Conservation (phyloP, 2,797 vertebrate species). For the Orientallactaga sibirica region DNA sequence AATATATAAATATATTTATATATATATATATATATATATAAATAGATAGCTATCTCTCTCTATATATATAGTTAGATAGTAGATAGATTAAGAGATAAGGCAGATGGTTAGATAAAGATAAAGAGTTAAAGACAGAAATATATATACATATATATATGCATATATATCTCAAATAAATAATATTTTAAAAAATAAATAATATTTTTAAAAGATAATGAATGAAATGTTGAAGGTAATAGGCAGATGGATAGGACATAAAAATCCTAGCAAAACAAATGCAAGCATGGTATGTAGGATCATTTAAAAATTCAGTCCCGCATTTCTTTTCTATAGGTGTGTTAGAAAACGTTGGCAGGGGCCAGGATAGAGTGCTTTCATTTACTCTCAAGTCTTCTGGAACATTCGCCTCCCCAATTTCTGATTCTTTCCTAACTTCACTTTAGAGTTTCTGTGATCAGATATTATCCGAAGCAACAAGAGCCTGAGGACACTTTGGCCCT, state of each 20-base stretch:
- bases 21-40: too few relatives aligned
- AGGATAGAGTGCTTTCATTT: neutral
- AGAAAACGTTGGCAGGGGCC: neutral
- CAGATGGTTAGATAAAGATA: too few relatives aligned
- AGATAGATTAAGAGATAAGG: too few relatives aligned
- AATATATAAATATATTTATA: too few relatives aligned
- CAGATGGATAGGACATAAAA: neutral
- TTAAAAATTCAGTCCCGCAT: neutral
- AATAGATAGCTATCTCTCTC: too few relatives aligned
- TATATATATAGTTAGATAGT: too few relatives aligned
- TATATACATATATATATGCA: too few relatives aligned
- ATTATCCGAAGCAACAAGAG: neutral
- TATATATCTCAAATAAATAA: too few relatives aligned
- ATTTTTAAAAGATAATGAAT: neutral
- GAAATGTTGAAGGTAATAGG: neutral
- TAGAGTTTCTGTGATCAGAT: neutral
- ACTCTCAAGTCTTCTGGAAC: neutral
- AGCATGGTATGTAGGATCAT: neutral
- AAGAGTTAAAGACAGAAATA: too few relatives aligned
- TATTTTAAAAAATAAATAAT: too few relatives aligned
- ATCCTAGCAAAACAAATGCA: constrained; percentile 2
- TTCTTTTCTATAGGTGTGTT: neutral
- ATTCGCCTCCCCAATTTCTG: neutral
- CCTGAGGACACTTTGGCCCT: neutral
- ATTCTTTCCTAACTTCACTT: neutral